Evolutionary conservation across 2,797 vertebrate genomes (phyloP), one percentile per base, ranked within the genome.

Genomic region (Myoxocephalus aenaeus): DNA sequence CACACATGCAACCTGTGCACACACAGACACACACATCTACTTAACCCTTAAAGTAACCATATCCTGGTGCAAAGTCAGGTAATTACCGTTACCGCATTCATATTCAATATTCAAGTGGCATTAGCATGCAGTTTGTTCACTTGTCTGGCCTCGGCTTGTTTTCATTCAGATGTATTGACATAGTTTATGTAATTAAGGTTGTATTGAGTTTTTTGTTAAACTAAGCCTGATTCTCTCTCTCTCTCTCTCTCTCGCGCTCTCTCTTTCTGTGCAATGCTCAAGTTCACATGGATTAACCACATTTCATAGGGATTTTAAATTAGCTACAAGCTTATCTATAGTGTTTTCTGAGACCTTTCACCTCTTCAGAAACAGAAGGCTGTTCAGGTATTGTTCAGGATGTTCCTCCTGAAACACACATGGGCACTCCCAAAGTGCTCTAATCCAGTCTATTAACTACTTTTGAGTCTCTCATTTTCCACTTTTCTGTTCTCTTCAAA

Each of bases 11-110:
- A 62, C 32, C 48, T 38, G 44, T 2, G 32, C 22, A 15, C 70
- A 56, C 36, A 17, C 15, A 20, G 17, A 57, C 27, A 71, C 72
- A 82, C 62, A 76, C 56, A 54, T n/a, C 5, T 2, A 48, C 75
- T 80, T 51, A 77, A 79, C 80, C 70, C 75, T 73, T 76, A 27
- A 81, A 66, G 92, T 70, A 87, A 91, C 79, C 8, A 63, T 65
- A 87, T 70, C 38, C 70, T 0, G 0, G 10, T 36, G 50, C 3
- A 25, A 63, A 82, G 76, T 86, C 72, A 76, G 54, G 73, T 87
- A 85, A 90, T 89, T 87, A 87, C 75, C 56, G 69, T 67, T 56
- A 48, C 64, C 67, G 15, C 25, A 32, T 40, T 73, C 50, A 66
- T 36, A 67, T 67, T 79, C 69, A 78, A 86, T 84, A 82, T 81